Evolutionary conservation across 2,113 vertebrate species (phyloP), one percentile per base, ranked within the genome.

Genomic region (Sinocyclocheilus anshuiensis): DNA sequence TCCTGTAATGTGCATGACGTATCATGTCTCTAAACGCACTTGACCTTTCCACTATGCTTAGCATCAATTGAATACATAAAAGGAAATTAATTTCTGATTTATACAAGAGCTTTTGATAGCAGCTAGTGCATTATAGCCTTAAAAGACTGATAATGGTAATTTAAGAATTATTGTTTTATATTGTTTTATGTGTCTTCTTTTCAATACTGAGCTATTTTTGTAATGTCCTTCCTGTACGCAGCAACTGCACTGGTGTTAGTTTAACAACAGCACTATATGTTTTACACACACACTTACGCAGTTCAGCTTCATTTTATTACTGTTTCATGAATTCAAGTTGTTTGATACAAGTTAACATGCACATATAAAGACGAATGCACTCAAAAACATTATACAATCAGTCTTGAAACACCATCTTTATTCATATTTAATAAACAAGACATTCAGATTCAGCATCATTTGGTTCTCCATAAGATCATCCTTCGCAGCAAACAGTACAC

Each of bases 401-500:
- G 8, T 11, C 9, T 39, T n/a, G 10, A 77, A 81, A 81, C 42
- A 81, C 80, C 50, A 36, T 33, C 26, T 33, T 71, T 33, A 82
- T 83, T 55, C 12, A 48, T 20, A 48, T 29, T 71, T 53, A 6
- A 69, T 22, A 69, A 69, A 82, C 11, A 22, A 5, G 39, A 53
- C 48, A 24, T 33, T 6, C 36, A 6, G n/a, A 16, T 42, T 26
- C 33, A 57, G 48, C 63, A 77, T 75, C 29, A 4, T 3, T 6
- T 20, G 3, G 13, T 24, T 48, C 26, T 71, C 61, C 63, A n/a
- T n/a, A n/a, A n/a, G 57, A 61, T 61, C 22, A n/a, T 61, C 57
- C 57, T 42, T 77, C 76, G 97, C 95, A 96, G 98, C 96, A 95
- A 96, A 97, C 98, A 99, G 97, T 98, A 95, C 95, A 98, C 97